phyloP scores from a whole-genome alignment of 2,888 invertebrate species.

The Gasteruption jaculator region DNA sequence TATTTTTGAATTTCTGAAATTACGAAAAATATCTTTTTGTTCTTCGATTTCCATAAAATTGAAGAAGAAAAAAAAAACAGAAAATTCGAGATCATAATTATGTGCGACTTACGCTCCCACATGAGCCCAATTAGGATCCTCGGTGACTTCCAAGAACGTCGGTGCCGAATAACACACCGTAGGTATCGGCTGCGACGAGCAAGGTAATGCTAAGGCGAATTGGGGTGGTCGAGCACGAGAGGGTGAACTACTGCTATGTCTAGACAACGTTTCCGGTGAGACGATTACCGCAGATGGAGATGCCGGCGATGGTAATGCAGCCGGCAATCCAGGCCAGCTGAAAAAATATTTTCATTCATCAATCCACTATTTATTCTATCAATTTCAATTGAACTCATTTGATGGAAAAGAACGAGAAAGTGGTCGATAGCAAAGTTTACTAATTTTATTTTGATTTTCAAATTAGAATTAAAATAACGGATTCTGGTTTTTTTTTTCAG shows the following conservation, averaged over 20 bases:
- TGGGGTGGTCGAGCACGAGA: conserved; percentile 46
- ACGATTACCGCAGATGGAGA: conserved; percentile 71
- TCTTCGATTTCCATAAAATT: too few relatives aligned
- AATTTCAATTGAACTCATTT: background rate
- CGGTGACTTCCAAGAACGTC: conserved; percentile 52
- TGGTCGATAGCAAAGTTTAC: too few relatives aligned
- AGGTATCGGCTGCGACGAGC: conserved; percentile 55
- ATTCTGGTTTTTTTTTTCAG: too few relatives aligned
- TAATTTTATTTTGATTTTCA: too few relatives aligned
- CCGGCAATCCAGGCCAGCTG: conserved; percentile 51
- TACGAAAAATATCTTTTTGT: too few relatives aligned
- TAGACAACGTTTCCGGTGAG: conserved; percentile 70
- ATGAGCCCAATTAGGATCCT: conserved; percentile 59
- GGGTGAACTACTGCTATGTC: conserved; percentile 64
- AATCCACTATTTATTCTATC: too few relatives aligned
- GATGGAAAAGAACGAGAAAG: too few relatives aligned
- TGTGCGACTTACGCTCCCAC: too few relatives aligned
- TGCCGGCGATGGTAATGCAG: conserved; percentile 69
- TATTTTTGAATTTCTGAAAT: too few relatives aligned
- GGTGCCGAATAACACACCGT: conserved; percentile 58
- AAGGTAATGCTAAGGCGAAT: conserved; percentile 53
- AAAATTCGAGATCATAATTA: conserved; percentile 16
- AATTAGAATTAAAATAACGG: too few relatives aligned
- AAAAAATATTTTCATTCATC: conserved; percentile 16
- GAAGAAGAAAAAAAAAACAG: conserved; percentile 11